phyloP scores from a whole-genome alignment of 2,888 invertebrate species.

The Cephus pygmeus region DNA sequence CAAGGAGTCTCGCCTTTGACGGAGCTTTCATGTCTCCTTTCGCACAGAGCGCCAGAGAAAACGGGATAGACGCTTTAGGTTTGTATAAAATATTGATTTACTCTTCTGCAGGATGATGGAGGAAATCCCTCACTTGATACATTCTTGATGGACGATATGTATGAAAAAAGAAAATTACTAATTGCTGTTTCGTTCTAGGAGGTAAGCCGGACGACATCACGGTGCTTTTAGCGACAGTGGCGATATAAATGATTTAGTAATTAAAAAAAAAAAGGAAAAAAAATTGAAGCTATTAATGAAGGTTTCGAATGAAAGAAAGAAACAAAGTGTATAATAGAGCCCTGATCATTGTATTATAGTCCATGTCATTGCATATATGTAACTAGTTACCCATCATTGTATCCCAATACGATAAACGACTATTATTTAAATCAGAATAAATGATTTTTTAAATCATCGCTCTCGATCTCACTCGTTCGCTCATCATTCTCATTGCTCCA shows the following conservation, averaged over 20 bases:
- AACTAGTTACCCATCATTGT: constrained; percentile 54
- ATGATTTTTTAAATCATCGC: constrained; percentile 45
- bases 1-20: constrained; percentile 92
- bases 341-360: constrained; percentile 63
- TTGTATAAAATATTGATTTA: constrained; percentile 45
- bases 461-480: constrained; percentile 3
- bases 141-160: not conserved
- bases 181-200: constrained; percentile 73
- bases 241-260: constrained; percentile 61
- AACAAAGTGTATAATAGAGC: constrained; percentile 55
- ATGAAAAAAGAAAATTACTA: not conserved
- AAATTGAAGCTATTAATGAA: not conserved
- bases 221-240: constrained; percentile 94
- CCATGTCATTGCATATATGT: constrained; percentile 61
- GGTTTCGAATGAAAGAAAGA: constrained; percentile 23
- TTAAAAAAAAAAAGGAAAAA: not conserved
- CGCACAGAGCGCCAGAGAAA: constrained; percentile 90
- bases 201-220: constrained; percentile 99
- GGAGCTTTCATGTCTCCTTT: constrained; percentile 96
- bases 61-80: constrained; percentile 94
- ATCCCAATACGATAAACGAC: constrained; percentile 48
- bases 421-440: constrained; percentile 53
- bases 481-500: not conserved
- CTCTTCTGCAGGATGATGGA: not conserved
- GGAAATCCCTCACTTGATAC: not conserved